Base-by-base conservation (phyloP, 53 echinoderm and acorn worm genomes). In the Luidia sarsii region DNA sequence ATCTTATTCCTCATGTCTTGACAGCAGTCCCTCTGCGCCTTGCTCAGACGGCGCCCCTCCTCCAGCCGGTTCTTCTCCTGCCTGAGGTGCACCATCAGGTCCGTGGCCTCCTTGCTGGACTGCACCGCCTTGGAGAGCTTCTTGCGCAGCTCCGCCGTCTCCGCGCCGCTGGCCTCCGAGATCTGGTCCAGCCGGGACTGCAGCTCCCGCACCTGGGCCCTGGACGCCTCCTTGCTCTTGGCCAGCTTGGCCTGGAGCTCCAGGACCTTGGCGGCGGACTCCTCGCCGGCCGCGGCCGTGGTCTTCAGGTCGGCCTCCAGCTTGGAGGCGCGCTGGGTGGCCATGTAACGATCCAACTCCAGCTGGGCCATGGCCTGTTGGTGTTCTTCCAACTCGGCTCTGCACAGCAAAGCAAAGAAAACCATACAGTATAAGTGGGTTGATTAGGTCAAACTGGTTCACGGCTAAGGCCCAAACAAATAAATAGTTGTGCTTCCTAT, bases 281-380 rank as follows among this genome's bases (percentile, higher is more conserved):
- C 90, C 13, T 86, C 84, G 50, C 84, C 70, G 11, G 80, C 83
- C 45, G 83, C 41, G 41, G 53, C 50, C 25, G 80, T 77, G 43
- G 22, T 70, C 48, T 82, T 83, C 33, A 93, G 80, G 33, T 93
- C 87, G 5, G 68, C 50, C 59, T 93, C 93, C 51, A 93, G 71
- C 59, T 86, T 93, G 29, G 57, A 61, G 1, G 87, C 84, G 84
- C 93, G 70, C 57, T 89, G 86, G 1, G 80, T 80, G 0, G 93
- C 90, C 37, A 93, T 81, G 48, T 86, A 87, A 7, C 87, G 83
- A 35, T 93, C 93, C 20, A 85, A 82, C 67, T 93, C 93, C 65
- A 90, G 27, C 90, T 93, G 93, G n/a, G 93, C 69, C 67, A 93
- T 56, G 0, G 93, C 90, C 33, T 79, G 54, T 31, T 83, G 85